phyloP scores from a whole-genome alignment of 2,888 invertebrate genomes.

The Lepidocyrtinus sp. region DNA sequence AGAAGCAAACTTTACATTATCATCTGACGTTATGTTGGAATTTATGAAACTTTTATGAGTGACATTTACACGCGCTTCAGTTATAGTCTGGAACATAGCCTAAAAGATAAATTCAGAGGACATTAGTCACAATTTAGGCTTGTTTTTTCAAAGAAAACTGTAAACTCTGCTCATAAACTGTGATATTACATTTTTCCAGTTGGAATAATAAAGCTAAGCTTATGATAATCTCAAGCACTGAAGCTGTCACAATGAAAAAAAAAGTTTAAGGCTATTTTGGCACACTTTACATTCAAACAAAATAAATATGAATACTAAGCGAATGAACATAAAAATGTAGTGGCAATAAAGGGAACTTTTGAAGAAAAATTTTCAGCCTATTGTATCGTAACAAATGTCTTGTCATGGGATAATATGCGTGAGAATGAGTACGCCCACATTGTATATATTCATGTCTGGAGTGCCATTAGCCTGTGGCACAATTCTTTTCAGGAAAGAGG shows the following conservation, averaged over 20 bases:
- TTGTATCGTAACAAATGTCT: background rate
- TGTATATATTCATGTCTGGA: background rate
- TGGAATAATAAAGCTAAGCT: slow-evolving; percentile 9
- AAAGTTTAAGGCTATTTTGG: slow-evolving; percentile 7
- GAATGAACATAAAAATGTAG: background rate
- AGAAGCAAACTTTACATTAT: no score
- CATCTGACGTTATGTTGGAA: no score
- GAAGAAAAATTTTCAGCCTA: background rate
- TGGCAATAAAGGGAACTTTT: background rate
- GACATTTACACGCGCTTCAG: no score
- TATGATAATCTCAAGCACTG: slow-evolving; percentile 1
- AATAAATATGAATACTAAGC: background rate
- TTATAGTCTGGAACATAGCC: no score
- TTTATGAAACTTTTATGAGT: no score
- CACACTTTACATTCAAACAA: slow-evolving; percentile 5
- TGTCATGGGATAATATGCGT: slow-evolving; percentile 5
- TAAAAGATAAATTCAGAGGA: slow-evolving; percentile 7
- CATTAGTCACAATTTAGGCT: background rate
- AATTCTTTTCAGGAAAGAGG: background rate
- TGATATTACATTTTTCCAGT: slow-evolving; percentile 15
- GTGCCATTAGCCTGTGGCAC: background rate
- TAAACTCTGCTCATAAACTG: slow-evolving; percentile 16
- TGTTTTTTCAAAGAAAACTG: background rate
- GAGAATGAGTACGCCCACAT: background rate
- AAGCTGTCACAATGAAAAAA: background rate